These are phyloP conservation scores for Aspidoscelis tigris DNA, from an alignment of 2,113 vertebrate species.

Conservation along the genomic window DNA sequence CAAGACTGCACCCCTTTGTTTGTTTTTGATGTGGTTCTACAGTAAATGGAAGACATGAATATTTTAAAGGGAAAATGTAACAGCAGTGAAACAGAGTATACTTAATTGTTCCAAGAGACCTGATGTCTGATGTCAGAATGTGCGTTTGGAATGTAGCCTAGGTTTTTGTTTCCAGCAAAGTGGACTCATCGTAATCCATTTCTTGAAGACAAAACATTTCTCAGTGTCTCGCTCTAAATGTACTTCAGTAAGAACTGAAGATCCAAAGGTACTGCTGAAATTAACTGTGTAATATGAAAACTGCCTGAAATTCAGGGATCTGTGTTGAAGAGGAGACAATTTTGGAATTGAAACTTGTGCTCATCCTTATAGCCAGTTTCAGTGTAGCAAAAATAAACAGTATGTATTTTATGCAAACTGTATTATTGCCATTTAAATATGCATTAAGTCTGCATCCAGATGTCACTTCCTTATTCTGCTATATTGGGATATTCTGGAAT, in stretches of 20 bases:
- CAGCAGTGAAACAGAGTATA: constrained; percentile 18
- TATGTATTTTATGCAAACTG: too few relatives aligned
- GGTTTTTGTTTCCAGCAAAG: background rate
- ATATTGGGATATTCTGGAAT: too few relatives aligned
- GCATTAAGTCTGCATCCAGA: too few relatives aligned
- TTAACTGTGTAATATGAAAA: background rate
- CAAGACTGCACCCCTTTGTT: background rate
- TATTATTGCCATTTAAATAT: too few relatives aligned
- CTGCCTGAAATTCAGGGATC: background rate
- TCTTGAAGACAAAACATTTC: background rate
- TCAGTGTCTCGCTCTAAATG: background rate
- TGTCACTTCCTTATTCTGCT: too few relatives aligned
- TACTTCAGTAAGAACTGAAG: background rate
- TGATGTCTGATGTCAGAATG: constrained; percentile 12
- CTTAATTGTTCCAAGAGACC: constrained; percentile 3
- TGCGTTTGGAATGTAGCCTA: background rate
- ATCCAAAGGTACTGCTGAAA: background rate
- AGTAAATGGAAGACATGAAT: constrained; percentile 36
- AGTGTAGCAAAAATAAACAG: too few relatives aligned
- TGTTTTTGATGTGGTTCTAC: constrained; percentile 14
- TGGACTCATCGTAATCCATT: background rate
- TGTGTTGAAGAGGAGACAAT: too few relatives aligned
- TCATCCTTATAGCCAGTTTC: too few relatives aligned
- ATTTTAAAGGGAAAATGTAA: constrained; percentile 30
- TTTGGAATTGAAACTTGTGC: too few relatives aligned